Evolutionary conservation across 2,888 invertebrate genomes (phyloP).

Genomic region (Clivina fossor): DNA sequence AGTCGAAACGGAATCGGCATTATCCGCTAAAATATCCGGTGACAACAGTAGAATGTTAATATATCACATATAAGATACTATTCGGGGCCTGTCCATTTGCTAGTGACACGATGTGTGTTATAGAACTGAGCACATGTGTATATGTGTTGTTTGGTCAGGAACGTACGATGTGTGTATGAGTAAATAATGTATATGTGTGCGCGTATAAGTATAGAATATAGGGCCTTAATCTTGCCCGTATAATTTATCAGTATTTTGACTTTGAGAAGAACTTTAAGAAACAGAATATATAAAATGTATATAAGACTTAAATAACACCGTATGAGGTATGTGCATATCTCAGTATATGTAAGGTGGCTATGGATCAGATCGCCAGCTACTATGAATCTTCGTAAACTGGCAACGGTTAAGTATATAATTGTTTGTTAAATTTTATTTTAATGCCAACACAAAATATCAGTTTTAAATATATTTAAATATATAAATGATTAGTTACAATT

Average conservation of each 20-base stretch:
- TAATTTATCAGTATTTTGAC: constrained; percentile 48
- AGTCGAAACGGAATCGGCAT: constrained; percentile 48
- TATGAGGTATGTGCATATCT: constrained; percentile 28
- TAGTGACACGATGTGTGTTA: background rate
- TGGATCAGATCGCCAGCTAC: constrained; percentile 18
- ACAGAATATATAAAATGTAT: constrained; percentile 38
- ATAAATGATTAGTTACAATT: background rate
- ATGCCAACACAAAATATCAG: background rate
- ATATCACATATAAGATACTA: constrained; percentile 42
- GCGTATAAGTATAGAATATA: constrained; percentile 30
- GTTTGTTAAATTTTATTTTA: constrained; percentile 1
- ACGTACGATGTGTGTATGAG: constrained; percentile 4
- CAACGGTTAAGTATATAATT: constrained; percentile 8
- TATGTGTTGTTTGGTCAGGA: background rate
- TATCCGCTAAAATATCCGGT: constrained; percentile 51
- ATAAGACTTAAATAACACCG: constrained; percentile 36
- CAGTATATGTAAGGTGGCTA: constrained; percentile 13
- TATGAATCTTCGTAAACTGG: background rate
- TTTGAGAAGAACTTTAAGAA: constrained; percentile 41
- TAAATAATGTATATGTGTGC: no score
- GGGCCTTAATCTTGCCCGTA: constrained; percentile 41
- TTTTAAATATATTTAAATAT: background rate
- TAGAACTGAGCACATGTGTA: background rate
- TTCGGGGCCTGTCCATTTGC: constrained; percentile 2
- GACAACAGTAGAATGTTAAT: constrained; percentile 49